Base-by-base conservation (phyloP, 1,140 invertebrate genomes). In the Holcopasites calliopsidis region DNA sequence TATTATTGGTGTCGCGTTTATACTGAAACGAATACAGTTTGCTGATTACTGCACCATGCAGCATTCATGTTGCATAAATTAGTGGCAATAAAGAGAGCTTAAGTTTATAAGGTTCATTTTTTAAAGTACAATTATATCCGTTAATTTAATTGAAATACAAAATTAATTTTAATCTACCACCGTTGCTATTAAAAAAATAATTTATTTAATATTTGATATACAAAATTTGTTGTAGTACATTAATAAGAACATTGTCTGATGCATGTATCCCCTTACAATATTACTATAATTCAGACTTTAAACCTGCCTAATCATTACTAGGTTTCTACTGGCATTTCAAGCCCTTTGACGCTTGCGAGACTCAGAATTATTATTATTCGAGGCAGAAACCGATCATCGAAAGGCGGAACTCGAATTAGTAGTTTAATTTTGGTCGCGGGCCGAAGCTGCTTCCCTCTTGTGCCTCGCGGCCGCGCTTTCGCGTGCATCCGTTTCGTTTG, bases 351-450 rank as follows among this genome's bases (percentile, higher is more conserved):
- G 60, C 50, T 23, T 35, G 26, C 35, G 55, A 49, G 38, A 38
- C 21, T 61, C 16, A 31, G 31, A 44, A 60, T 62, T 62, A 62
- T 21, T 31, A 62, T 65, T 65, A 66, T 26, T 23, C 28, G 35
- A 33, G 4, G 3, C 3, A 18, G 6, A 18, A 61, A 52, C 38
- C 35, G 52, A 64, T 42, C 31, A 66, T 6, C 31, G 60, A 28
- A 54, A 55, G 61, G 28, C 71, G 28, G 38, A 66, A 73, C 71
- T 65, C 18, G n/a, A 35, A 42, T 26, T 42, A 13, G 50, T 10
- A 50, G 49, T 65, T 66, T 73, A 55, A 73, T 73, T 73, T 33
- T 40, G 38, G 16, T 23, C n/a, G 10, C 13, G 18, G 7, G 49
- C 3, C 13, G 11, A 13, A n/a, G 1, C 1, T 8, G 11, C 5